A percentile compares a stretch with the other conserved stretches of the same genome.
Conservation (phyloP, 2,888 invertebrate species). For the Zeuzera pyrina region DNA sequence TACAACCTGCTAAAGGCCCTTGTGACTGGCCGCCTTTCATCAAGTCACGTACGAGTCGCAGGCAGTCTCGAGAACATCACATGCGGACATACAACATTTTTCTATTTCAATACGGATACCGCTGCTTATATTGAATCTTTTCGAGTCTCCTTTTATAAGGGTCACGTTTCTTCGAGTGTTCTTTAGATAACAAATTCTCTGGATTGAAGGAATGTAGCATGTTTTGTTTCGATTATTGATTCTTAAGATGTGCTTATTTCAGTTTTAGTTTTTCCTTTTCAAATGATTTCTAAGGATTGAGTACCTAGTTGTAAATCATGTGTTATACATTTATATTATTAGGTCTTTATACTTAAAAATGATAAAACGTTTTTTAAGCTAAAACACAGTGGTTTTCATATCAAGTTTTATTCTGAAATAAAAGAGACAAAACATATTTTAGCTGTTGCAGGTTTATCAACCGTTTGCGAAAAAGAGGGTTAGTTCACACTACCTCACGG, state of each 20-base stretch:
- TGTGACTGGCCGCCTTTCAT: constrained; percentile 45
- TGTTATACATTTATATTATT: no score
- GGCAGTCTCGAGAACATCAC: constrained; percentile 35
- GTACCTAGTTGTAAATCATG: no score
- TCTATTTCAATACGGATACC: constrained; percentile 29
- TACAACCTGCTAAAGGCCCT: constrained; percentile 60
- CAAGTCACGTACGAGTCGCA: constrained; percentile 50
- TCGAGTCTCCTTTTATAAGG: constrained; percentile 39
- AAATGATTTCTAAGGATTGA: no score
- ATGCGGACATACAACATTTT: constrained; percentile 39
- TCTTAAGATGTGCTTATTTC: constrained; percentile 34
- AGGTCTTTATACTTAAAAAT: no score
- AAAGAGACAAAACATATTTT: no score
- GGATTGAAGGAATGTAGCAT: constrained; percentile 43
- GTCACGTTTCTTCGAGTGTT: constrained; percentile 67
- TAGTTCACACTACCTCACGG: no score
- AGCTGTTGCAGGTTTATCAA: no score
- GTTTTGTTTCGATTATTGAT: constrained; percentile 53
- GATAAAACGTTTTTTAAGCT: no score
- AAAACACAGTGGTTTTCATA: no score
- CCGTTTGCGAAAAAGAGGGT: no score
- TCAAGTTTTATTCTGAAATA: no score
- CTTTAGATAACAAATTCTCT: constrained; percentile 37
- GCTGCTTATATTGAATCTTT: constrained; percentile 28
- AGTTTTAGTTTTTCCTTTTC: no score